Evolutionary conservation across 1,140 invertebrate species (phyloP).

Genomic region (Ridgeia piscesae): DNA sequence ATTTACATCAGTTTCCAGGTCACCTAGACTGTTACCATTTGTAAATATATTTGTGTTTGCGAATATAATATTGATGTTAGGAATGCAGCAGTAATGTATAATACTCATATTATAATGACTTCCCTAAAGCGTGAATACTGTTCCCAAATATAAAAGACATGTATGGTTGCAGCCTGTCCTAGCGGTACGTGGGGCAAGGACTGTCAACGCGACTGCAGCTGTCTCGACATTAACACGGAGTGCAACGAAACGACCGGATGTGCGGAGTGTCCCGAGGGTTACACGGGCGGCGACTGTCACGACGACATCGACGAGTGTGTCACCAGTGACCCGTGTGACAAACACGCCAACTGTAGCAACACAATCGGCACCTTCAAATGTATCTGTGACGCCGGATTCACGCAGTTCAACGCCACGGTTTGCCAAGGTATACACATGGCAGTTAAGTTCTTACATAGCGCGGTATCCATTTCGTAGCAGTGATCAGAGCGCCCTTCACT

Average conservation of each 20-base stretch:
- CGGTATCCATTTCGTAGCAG: too few species aligned
- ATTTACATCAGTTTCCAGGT: too few species aligned
- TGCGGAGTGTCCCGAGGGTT: not conserved
- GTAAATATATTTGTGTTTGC: too few species aligned
- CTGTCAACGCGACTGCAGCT: not conserved
- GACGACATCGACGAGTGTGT: not conserved
- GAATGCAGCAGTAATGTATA: not conserved
- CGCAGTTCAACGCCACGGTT: slow-evolving; percentile 48
- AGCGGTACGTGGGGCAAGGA: not conserved
- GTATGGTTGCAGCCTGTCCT: not conserved
- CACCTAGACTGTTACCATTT: too few species aligned
- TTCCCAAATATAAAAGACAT: not conserved
- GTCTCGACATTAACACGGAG: not conserved
- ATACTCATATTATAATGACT: not conserved
- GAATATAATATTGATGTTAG: not conserved
- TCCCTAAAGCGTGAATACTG: not conserved
- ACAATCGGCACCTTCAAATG: slow-evolving; percentile 81
- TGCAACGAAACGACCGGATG: not conserved
- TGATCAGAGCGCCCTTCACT: too few species aligned
- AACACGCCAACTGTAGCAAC: slow-evolving; percentile 66
- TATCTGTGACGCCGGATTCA: slow-evolving; percentile 79
- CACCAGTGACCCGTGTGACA: not conserved
- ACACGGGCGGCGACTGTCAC: not conserved
- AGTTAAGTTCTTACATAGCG: too few species aligned
- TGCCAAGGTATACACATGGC: not conserved